These are phyloP conservation scores for Muscicapa adusta DNA, from an alignment of 2,113 vertebrate genomes.

Conservation along the genomic window DNA sequence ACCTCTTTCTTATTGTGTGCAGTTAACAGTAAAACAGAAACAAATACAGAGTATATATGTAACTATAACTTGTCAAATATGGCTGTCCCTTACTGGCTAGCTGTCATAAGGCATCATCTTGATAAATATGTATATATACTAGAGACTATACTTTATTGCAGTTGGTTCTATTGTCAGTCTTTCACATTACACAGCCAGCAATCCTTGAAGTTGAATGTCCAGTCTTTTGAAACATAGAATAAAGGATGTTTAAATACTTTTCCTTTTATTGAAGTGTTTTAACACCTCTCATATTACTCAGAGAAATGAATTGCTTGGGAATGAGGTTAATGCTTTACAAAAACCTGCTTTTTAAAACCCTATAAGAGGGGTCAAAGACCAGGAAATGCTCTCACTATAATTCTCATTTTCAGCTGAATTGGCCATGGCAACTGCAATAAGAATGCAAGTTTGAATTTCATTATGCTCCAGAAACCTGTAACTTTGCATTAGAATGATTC, in stretches of 20 bases:
- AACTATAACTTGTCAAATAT: not conserved
- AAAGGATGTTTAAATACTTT: constrained; percentile 63
- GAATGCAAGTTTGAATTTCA: constrained; percentile 74
- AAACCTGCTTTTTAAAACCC: constrained; percentile 70
- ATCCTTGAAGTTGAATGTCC: constrained; percentile 44
- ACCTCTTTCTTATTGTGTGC: not conserved
- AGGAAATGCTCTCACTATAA: constrained; percentile 71
- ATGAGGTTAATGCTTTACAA: constrained; percentile 67
- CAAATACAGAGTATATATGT: not conserved
- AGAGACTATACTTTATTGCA: constrained; percentile 37
- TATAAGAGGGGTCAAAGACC: constrained; percentile 73
- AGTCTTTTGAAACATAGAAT: constrained; percentile 58
- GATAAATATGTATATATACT: not conserved
- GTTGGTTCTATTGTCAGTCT: constrained; percentile 13
- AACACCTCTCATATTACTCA: constrained; percentile 59
- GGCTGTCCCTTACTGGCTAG: not conserved
- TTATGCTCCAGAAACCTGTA: constrained; percentile 70
- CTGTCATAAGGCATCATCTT: not conserved
- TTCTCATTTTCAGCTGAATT: constrained; percentile 76
- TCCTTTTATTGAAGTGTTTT: constrained; percentile 60
- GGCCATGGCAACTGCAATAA: constrained; percentile 62
- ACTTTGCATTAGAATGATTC: constrained; percentile 74
- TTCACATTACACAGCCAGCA: constrained; percentile 33
- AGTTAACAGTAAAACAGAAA: not conserved
- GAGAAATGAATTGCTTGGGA: constrained; percentile 59